Percentiles rank a stretch among this genome's conserved stretches.
These are phyloP conservation scores for Apodemus speciosus DNA, from an alignment of 2,113 vertebrate species.

Conservation along the genomic window DNA sequence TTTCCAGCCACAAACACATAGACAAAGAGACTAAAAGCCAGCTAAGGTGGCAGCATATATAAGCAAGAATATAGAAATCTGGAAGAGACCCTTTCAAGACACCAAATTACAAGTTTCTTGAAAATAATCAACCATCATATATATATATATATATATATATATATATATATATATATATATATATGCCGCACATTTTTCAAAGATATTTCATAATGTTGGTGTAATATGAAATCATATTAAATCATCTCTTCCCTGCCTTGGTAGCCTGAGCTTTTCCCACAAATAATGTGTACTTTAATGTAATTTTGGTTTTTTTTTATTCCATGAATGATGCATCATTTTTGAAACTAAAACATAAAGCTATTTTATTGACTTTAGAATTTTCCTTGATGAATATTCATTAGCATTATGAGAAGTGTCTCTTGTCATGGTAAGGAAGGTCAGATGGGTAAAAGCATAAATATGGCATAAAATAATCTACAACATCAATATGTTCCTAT, in stretches of 20 bases:
- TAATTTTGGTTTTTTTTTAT: background rate
- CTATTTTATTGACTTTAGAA: conserved; percentile 22
- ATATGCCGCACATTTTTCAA: background rate
- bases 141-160: too few species aligned
- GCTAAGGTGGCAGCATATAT: too few species aligned
- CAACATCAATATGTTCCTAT: background rate
- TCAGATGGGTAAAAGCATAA: background rate
- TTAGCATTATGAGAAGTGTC: conserved; percentile 25
- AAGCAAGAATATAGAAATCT: too few species aligned
- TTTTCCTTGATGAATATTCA: conserved; percentile 52
- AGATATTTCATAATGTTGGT: background rate
- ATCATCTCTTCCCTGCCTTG: background rate
- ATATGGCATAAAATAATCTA: conserved; percentile 10
- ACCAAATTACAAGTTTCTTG: background rate
- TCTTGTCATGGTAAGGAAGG: conserved; percentile 33
- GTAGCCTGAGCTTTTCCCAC: background rate
- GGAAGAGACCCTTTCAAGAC: too few species aligned
- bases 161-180: too few species aligned
- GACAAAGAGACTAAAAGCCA: too few species aligned
- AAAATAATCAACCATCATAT: background rate
- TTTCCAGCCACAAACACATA: too few species aligned
- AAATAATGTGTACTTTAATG: conserved; percentile 13
- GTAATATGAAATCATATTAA: background rate
- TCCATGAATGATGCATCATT: conserved; percentile 1
- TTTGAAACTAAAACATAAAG: conserved; percentile 37